Evolutionary conservation across 2,888 invertebrate genomes (phyloP), one percentile per base, ranked within the genome.

Genomic region (Eupithecia subfuscata): DNA sequence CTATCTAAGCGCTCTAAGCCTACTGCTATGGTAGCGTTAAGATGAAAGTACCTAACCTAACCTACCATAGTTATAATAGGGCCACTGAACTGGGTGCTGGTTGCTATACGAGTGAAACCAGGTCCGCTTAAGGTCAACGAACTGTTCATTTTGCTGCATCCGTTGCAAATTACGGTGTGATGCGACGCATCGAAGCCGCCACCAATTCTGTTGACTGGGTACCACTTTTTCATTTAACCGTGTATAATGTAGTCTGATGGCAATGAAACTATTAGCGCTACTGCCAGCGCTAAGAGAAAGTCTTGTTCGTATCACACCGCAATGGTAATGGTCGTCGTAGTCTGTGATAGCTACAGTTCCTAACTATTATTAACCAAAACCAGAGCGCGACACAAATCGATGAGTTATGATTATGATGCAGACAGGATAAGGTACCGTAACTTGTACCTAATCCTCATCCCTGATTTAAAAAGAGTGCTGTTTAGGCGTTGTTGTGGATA

Each of bases 131-230:
- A 90, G 94, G 92, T 94, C 93, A 90, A 89, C 87, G 94, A 94
- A 93, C 95, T 92, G 90, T 90, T 92, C 92, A 93, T 94, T 94
- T 95, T 89, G 93, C 95, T 95, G 94, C 94, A 95, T 94, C 93
- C 94, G 93, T 94, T 95, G 95, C 94, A 93, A 95, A 94, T 60
- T 93, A 93, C 88, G 91, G 88, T 88, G 90, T 87, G 86, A 63
- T 63, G 73, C 73, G 71, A 90, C 90, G 90, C 92, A 92, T 91
- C 91, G 86, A 86, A 86, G 88, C 90, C 88, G 89, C 92, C 89
- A 90, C 92, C 91, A 91, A 92, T 92, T 92, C 91, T 90, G 89
- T 87, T 85, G 86, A 89, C 88, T 89, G 87, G 87, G 89, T 89
- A 89, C 87, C 85, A 88, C 88, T 90, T 90, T 91, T 91, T 89